phyloP scores from a whole-genome alignment of 37 sponge, comb jelly and placozoan genomes.

The Haliclona indistincta region DNA sequence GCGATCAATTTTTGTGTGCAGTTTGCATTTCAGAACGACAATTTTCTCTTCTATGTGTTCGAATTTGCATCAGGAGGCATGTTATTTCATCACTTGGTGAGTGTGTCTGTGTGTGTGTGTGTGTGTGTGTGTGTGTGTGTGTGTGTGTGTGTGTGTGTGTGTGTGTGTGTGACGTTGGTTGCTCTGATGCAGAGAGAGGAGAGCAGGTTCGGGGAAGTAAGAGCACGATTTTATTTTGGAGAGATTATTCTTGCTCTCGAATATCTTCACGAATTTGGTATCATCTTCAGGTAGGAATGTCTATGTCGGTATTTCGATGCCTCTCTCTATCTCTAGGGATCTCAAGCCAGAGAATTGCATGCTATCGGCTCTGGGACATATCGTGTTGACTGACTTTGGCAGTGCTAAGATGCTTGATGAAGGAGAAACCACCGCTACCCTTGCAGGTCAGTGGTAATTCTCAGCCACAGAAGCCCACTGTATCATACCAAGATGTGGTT shows the following conservation, averaged over 20 bases:
- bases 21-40: constrained; percentile 70
- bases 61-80: constrained; percentile 80
- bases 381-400: constrained; percentile 84
- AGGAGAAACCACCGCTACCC: constrained; percentile 59
- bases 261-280: constrained; percentile 77
- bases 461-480: neutral
- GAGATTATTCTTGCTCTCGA: constrained; percentile 78
- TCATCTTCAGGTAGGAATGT: constrained; percentile 68
- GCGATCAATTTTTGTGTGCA: constrained; percentile 1
- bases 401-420: constrained; percentile 70
- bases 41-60: constrained; percentile 71
- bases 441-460: constrained; percentile 45
- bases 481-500: neutral
- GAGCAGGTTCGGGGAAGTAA: constrained; percentile 60
- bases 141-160: constrained; percentile 32
- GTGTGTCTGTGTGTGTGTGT: neutral
- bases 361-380: constrained; percentile 65
- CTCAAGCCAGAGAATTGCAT: constrained; percentile 86
- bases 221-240: constrained; percentile 80
- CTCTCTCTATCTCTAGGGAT: constrained; percentile 58
- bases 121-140: constrained; percentile 37
- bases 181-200: constrained; percentile 41
- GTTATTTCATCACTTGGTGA: constrained; percentile 82
- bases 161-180: neutral
- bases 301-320: neutral